Conservation (phyloP, 2,113 vertebrate species). For the Zingel zingel region DNA sequence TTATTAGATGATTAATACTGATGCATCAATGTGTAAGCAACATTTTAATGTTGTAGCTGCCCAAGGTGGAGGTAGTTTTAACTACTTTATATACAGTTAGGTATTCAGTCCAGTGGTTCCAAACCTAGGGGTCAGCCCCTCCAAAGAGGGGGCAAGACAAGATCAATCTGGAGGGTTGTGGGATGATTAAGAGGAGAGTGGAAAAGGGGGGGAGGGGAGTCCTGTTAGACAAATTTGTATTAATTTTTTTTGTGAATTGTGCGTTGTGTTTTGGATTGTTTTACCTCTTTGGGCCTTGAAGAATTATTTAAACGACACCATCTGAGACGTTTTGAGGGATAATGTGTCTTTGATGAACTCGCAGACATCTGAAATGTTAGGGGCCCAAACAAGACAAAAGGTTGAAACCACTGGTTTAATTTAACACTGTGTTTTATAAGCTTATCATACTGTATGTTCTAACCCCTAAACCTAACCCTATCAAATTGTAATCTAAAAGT, state of each 20-base stretch:
- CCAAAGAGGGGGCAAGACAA: background rate
- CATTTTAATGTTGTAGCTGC: background rate
- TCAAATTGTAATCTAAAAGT: background rate
- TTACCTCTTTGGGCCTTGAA: background rate
- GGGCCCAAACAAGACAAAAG: background rate
- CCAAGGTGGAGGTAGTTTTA: background rate
- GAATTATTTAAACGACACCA: background rate
- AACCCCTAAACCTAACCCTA: background rate
- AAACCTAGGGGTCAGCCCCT: background rate
- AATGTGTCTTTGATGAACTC: background rate
- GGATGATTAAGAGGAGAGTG: background rate
- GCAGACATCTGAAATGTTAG: background rate
- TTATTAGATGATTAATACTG: background rate
- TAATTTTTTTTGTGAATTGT: background rate
- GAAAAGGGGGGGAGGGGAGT: background rate
- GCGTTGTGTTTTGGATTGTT: background rate
- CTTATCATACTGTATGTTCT: background rate
- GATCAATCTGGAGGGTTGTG: background rate
- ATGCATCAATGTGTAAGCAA: background rate
- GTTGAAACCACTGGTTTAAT: background rate
- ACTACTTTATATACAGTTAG: background rate
- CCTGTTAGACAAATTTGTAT: too few relatives aligned
- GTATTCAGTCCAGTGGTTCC: background rate
- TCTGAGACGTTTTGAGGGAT: background rate
- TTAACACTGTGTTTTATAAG: background rate